A percentile compares a stretch with the other conserved stretches of the same genome.
phyloP scores from a whole-genome alignment of 1,140 invertebrate species.

The Macrobrachium rosenbergii region DNA sequence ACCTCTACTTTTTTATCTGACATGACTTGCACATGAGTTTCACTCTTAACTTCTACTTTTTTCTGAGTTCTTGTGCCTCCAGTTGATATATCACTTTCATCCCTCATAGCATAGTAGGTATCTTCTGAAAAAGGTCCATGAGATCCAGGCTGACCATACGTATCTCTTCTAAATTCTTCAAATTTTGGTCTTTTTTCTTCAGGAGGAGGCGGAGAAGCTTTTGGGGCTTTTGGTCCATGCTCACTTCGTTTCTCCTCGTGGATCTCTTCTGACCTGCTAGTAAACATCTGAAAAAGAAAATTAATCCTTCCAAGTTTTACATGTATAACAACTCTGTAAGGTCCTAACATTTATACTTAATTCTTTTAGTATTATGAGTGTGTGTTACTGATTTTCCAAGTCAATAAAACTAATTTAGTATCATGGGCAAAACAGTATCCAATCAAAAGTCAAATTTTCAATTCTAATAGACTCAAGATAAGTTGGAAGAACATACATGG shows the following conservation, averaged over 20 bases:
- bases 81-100: conserved; percentile 62
- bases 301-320: conserved; percentile 25
- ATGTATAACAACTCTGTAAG: not conserved
- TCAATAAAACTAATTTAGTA: conserved; percentile 51
- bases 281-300: conserved; percentile 61
- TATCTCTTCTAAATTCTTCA: conserved; percentile 56
- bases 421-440: conserved; percentile 21
- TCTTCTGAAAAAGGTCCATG: conserved; percentile 63
- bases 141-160: conserved; percentile 42
- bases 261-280: conserved; percentile 60
- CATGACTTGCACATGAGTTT: conserved; percentile 63
- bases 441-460: conserved; percentile 13
- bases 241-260: conserved; percentile 47
- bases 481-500: conserved; percentile 46
- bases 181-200: conserved; percentile 60
- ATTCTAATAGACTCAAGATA: conserved; percentile 41
- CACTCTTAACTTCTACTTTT: conserved; percentile 62
- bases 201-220: conserved; percentile 31
- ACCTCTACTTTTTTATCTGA: conserved; percentile 65
- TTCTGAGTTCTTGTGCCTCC: conserved; percentile 51
- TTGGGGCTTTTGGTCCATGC: conserved; percentile 43
- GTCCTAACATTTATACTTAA: not conserved
- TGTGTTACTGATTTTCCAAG: conserved; percentile 51
- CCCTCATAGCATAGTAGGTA: conserved; percentile 64
- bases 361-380: conserved; percentile 51